A percentile compares a stretch with the other conserved stretches of the same genome.
Evolutionary conservation across 1,140 invertebrate genomes (phyloP).

Genomic region (Kradibia gibbosae): DNA sequence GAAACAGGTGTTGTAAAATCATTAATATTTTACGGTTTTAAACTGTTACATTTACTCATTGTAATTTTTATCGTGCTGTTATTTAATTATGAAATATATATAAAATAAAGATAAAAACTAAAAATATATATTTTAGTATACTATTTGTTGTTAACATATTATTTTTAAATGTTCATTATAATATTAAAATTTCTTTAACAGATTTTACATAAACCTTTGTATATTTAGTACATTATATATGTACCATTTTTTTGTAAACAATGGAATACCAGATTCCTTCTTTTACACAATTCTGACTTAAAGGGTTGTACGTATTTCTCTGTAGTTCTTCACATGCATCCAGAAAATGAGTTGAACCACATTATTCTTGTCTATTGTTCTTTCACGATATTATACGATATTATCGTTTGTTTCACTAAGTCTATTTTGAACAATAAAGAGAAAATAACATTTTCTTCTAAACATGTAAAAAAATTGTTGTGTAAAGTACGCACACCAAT

Average conservation of each 20-base stretch:
- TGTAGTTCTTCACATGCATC: conserved; percentile 8
- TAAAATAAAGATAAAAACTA: conserved; percentile 6
- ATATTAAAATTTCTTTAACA: conserved; percentile 20
- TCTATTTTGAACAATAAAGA: conserved; percentile 33
- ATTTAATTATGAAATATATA: conserved; percentile 17
- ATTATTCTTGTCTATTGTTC: conserved; percentile 23
- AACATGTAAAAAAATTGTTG: conserved; percentile 38
- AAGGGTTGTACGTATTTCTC: conserved; percentile 31
- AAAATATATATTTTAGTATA: conserved; percentile 16
- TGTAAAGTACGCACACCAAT: conserved; percentile 40
- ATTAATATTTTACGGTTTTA: conserved; percentile 1
- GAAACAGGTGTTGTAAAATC: background rate
- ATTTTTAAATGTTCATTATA: conserved; percentile 7
- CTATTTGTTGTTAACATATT: conserved; percentile 16
- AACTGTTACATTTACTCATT: background rate
- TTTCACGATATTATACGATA: too few species aligned
- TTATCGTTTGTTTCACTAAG: too few species aligned
- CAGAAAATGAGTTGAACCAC: conserved; percentile 49
- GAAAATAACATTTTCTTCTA: conserved; percentile 37
- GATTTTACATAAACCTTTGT: conserved; percentile 41
- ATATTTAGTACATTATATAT: conserved; percentile 37
- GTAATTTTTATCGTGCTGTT: conserved; percentile 5
- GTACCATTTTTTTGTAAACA: conserved; percentile 24
- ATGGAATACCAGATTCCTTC: conserved; percentile 48
- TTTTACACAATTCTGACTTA: conserved; percentile 29